phyloP scores from a whole-genome alignment of 2,888 invertebrate species.

The Lysandra bellargus region DNA sequence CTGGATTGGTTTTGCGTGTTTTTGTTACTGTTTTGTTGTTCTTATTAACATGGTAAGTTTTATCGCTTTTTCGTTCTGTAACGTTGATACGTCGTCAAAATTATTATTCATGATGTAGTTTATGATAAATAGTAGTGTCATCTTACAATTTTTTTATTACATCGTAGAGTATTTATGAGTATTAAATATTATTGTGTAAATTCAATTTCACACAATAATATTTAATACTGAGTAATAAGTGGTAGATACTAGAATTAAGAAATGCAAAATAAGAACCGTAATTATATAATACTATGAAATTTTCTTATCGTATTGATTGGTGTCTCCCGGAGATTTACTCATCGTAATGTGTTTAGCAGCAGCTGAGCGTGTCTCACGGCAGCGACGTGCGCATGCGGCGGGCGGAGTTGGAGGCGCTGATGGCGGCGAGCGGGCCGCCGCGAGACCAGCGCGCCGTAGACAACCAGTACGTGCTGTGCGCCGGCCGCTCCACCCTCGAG shows the following conservation, averaged over 20 bases:
- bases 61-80: slow-evolving; percentile 43
- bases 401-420: slow-evolving; percentile 87
- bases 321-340: not conserved
- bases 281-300: no score
- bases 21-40: slow-evolving; percentile 57
- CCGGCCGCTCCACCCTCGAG: slow-evolving; percentile 69
- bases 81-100: not conserved
- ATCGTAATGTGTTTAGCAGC: slow-evolving; percentile 37
- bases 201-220: no score
- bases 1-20: slow-evolving; percentile 60
- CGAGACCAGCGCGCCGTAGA: slow-evolving; percentile 85
- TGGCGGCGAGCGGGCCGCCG: slow-evolving; percentile 70
- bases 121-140: no score
- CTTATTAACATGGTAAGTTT: slow-evolving; percentile 60
- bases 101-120: no score
- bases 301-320: not conserved
- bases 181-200: no score
- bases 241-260: no score
- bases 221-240: no score
- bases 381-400: slow-evolving; percentile 90
- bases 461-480: slow-evolving; percentile 84
- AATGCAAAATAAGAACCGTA: no score
- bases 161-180: no score
- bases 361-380: slow-evolving; percentile 87
- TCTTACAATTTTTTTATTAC: no score